phyloP scores from a whole-genome alignment of 2,888 invertebrate species.

The Neoaliturus tenellus region DNA sequence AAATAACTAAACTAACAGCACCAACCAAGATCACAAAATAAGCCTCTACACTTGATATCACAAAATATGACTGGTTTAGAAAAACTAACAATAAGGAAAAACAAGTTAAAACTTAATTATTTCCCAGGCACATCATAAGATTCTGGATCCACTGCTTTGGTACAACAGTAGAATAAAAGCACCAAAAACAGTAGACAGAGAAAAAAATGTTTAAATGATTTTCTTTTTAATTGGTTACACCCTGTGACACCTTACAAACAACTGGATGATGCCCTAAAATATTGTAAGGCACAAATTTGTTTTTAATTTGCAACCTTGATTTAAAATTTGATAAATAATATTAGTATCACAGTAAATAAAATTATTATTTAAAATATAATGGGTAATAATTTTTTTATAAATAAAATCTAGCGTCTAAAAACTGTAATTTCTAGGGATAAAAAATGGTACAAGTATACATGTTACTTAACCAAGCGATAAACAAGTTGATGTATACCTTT shows the following conservation, averaged over 20 bases:
- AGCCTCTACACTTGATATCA: neutral
- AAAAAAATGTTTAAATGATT: neutral
- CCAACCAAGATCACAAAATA: constrained; percentile 12
- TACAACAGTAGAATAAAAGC: neutral
- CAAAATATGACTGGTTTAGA: neutral
- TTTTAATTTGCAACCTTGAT: neutral
- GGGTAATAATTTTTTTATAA: too few species aligned
- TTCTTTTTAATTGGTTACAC: too few species aligned
- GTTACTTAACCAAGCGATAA: too few species aligned
- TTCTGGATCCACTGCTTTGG: neutral
- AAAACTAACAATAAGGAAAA: neutral
- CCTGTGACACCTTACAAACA: neutral
- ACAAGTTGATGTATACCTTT: too few species aligned
- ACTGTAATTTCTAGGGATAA: too few species aligned
- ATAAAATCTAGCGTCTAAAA: too few species aligned
- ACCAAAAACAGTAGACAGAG: neutral
- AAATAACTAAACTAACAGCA: constrained; percentile 1
- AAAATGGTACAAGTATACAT: too few species aligned
- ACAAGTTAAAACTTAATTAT: neutral
- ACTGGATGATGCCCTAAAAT: neutral
- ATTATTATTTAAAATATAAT: too few species aligned
- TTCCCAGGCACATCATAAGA: neutral
- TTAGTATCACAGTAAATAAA: neutral
- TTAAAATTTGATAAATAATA: neutral
- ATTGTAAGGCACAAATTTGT: constrained; percentile 15